Evolutionary conservation across 2,113 vertebrate species (phyloP).

Genomic region (Morone saxatilis): DNA sequence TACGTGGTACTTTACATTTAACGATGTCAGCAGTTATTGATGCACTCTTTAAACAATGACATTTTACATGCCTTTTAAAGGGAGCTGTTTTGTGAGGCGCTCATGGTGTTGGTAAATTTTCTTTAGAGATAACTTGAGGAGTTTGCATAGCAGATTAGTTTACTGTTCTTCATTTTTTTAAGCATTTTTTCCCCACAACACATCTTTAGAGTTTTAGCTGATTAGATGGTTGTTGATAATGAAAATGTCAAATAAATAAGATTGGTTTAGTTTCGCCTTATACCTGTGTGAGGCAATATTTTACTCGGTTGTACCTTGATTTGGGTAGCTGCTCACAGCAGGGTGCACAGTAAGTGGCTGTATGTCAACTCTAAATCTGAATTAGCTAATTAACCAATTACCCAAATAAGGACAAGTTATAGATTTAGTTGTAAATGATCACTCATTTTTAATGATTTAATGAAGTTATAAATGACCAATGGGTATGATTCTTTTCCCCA

Average conservation of each 20-base stretch:
- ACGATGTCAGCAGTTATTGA: conserved; percentile 86
- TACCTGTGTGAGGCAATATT: neutral
- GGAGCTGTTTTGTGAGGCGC: conserved; percentile 47
- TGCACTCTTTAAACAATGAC: conserved; percentile 83
- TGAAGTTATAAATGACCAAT: neutral
- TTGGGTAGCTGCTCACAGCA: neutral
- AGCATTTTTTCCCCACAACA: neutral
- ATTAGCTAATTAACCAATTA: conserved; percentile 17
- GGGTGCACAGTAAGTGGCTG: neutral
- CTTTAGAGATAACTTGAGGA: conserved; percentile 29
- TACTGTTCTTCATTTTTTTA: neutral
- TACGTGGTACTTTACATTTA: conserved; percentile 81
- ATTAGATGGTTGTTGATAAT: neutral
- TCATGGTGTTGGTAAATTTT: conserved; percentile 30
- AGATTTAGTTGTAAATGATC: neutral
- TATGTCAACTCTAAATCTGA: neutral
- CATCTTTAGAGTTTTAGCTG: neutral
- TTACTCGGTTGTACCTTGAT: neutral
- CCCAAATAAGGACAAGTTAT: neutral
- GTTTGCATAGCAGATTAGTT: neutral
- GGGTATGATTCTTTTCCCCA: neutral
- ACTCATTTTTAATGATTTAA: neutral
- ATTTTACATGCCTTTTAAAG: conserved; percentile 76
- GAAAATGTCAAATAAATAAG: neutral
- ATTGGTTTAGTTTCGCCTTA: neutral